Base-by-base conservation (phyloP, 1,140 invertebrate species). In the Heliconius himera region DNA sequence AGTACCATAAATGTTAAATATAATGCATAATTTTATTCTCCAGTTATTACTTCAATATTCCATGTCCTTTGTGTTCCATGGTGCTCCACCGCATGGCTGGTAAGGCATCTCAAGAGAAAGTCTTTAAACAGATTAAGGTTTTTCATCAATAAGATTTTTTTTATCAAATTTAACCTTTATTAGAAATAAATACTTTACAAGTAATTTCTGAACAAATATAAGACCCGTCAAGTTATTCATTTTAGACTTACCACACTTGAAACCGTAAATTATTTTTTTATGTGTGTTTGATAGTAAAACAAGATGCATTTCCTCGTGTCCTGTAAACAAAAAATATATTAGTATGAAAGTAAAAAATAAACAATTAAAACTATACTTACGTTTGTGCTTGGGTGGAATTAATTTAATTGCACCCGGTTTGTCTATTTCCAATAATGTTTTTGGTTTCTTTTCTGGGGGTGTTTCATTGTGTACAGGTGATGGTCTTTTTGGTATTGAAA, bases 301-400 rank as follows among this genome's bases (percentile, higher is more conserved):
- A 73, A 83, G 79, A 75, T 75, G 79, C 77, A 81, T 80, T 51
- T 71, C 56, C 72, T 82, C 80, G 74, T 75, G 77, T 81, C 90
- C 93, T 94, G 93, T 80, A 94, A 94, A 93, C 90, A 91, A 87
- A 89, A 87, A 85, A 87, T 82, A 86, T 74, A 81, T 92, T 88
- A 91, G 74, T 90, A 91, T 81, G 74, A 80, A 79, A 81, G 54
- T 81, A 70, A 79, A 78, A 66, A 81, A 74, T 8, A 77, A 73
- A 83, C 66, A 73, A 83, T 84, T 77, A 76, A 79, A 84, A 87
- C 76, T 83, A 95, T 95, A 97, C 97, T 97, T 97, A 98, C 98
- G 97, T 96, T 98, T 98, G 81, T 97, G 97, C 96, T 98, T 98
- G 80, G 97, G 95, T 82, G 97, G 96, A 87, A 98, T 98, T 70